phyloP scores from a whole-genome alignment of 2,888 invertebrate species.

The Uropetala carovei region DNA sequence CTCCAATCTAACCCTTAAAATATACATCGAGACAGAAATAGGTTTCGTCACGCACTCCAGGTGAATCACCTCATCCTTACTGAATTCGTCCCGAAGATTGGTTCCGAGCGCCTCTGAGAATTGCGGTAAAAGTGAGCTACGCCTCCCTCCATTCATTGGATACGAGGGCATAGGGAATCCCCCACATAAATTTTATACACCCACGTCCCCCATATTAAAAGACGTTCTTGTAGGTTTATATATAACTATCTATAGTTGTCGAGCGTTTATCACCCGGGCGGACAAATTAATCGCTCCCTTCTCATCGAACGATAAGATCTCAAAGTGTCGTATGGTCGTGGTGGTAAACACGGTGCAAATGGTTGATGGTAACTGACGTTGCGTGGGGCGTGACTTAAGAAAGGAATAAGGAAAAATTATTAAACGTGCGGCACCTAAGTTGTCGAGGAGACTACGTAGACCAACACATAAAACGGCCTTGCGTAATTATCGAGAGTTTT shows the following conservation, averaged over 20 bases:
- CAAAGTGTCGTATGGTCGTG: background rate
- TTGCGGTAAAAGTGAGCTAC: background rate
- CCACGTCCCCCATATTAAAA: background rate
- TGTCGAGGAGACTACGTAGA: too few species aligned
- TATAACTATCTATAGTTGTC: background rate
- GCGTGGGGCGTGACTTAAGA: too few species aligned
- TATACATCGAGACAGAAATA: too few species aligned
- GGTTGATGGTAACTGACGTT: background rate
- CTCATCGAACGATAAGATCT: background rate
- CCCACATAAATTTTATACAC: background rate
- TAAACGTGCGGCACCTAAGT: too few species aligned
- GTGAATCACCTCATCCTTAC: background rate
- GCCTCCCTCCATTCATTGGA: background rate
- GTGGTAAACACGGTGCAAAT: background rate
- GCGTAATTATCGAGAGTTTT: too few species aligned
- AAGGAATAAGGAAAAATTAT: too few species aligned
- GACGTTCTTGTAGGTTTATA: background rate
- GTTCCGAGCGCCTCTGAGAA: background rate
- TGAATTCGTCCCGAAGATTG: background rate
- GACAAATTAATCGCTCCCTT: constrained; percentile 11
- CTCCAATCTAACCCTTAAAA: too few species aligned
- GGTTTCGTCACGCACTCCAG: background rate
- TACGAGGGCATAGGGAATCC: background rate
- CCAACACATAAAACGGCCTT: too few species aligned
- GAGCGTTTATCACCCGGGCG: background rate